Evolutionary conservation across 2,797 vertebrate genomes (phyloP), one percentile per base, ranked within the genome.

Genomic region (Leptodactylus fallax): DNA sequence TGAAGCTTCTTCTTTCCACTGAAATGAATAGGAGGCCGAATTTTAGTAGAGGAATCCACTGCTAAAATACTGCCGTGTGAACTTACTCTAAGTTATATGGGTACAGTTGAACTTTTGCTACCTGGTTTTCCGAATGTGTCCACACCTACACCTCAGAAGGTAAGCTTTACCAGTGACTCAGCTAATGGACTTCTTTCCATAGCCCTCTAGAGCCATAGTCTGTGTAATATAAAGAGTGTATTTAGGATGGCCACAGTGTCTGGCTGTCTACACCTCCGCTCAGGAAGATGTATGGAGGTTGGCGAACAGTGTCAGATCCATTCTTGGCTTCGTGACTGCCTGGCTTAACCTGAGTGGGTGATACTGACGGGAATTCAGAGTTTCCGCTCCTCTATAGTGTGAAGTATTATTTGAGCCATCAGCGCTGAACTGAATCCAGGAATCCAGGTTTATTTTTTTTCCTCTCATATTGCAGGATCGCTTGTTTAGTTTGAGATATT

Each of bases 291-390:
- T 61, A 60, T 74, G 53, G 49, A 47, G 53, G 23, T 60, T 16
- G 82, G 45, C 77, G 36, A 65, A 27, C 23, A 51, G 51, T 25
- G 45, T 77, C 36, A 63, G 16, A 63, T 27, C 2, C 55, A 6
- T 63, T 78, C 71, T 47, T 85, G 83, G 83, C 72, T 47, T n/a
- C 14, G 0, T 17, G 53, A 53, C 25, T n/a, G 51, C 6, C 13
- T 67, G 65, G 12, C 71, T 84, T 72, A n/a, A 47, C 36, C n/a
- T 85, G 72, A 85, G 83, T 76, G 83, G 83, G 83, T 78, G 83
- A 85, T 85, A 65, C 6, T 63, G 72, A 85, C 72, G 58, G 55
- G 83, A 61, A 76, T 63, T 71, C 14, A 47, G 17, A 49, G 56
- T 65, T 65, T 85, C 72, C 17, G 58, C 67, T 60, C 47, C 12